These are phyloP conservation scores for Macrobrachium rosenbergii DNA, from an alignment of 1,140 invertebrate genomes.

Conservation along the genomic window DNA sequence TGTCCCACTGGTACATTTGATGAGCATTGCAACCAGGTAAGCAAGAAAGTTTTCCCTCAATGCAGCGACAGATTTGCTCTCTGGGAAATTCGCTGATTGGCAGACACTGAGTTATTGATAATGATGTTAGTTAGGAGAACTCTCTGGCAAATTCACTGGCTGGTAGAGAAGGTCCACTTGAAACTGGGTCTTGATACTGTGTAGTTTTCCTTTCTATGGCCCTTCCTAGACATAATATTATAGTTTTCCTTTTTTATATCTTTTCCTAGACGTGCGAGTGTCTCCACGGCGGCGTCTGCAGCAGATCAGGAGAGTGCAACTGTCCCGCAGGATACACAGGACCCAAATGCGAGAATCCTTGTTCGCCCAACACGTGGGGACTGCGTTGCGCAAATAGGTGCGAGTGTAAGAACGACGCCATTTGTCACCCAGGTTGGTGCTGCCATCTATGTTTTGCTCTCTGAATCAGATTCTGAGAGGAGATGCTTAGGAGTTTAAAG, in stretches of 20 bases:
- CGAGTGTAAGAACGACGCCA: constrained; percentile 80
- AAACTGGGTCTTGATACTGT: no score
- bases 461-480: not conserved
- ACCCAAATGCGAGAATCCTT: constrained; percentile 68
- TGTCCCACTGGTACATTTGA: constrained; percentile 84
- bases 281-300: constrained; percentile 71
- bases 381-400: constrained; percentile 79
- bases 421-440: constrained; percentile 77
- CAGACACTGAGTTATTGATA: no score
- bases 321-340: constrained; percentile 78
- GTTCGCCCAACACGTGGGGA: constrained; percentile 82
- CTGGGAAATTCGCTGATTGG: no score
- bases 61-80: no score
- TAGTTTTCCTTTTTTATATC: not conserved
- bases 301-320: constrained; percentile 85
- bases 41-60: not conserved
- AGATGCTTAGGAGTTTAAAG: not conserved
- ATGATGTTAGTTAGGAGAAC: no score
- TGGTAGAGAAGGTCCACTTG: no score
- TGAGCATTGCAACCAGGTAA: constrained; percentile 67
- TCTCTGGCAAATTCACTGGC: no score
- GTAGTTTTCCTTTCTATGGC: not conserved
- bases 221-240: not conserved
- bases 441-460: not conserved
- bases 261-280: constrained; percentile 79